Percentiles rank a stretch among this genome's conserved stretches.
These are phyloP conservation scores for Menura novaehollandiae DNA, from an alignment of 2,113 vertebrate species.

Conservation along the genomic window DNA sequence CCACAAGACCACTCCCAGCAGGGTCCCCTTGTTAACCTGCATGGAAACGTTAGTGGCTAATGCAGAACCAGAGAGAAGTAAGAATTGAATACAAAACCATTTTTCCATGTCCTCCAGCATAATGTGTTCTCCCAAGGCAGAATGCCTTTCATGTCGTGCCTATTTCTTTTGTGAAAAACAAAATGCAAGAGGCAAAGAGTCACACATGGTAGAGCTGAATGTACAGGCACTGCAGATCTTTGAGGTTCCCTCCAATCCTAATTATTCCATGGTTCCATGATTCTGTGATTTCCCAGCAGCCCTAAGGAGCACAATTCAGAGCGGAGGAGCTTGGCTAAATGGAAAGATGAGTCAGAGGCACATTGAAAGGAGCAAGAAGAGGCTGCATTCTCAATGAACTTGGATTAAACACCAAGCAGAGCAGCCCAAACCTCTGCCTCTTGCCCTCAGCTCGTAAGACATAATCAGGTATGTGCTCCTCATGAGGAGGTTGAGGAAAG, in stretches of 20 bases:
- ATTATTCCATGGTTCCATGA: fast-evolving
- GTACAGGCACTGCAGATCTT: not conserved
- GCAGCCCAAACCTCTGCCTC: not conserved
- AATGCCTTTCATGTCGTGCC: not conserved
- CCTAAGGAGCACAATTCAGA: not conserved
- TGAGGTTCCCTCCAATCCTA: too few relatives aligned
- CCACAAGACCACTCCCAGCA: not conserved
- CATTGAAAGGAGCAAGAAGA: not conserved
- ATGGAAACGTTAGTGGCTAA: not conserved
- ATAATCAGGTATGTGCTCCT: not conserved
- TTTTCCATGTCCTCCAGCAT: not conserved
- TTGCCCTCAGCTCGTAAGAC: not conserved
- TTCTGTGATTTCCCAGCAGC: slow-evolving; percentile 45
- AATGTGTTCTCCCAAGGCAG: not conserved
- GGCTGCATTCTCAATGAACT: not conserved
- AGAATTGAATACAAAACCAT: not conserved
- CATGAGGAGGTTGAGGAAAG: not conserved
- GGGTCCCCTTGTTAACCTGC: not conserved
- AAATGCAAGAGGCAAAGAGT: not conserved
- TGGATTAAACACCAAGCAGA: not conserved
- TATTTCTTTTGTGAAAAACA: not conserved
- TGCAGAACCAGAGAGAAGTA: fast-evolving
- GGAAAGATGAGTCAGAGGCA: not conserved
- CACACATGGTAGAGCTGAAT: not conserved
- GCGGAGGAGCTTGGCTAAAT: not conserved